Evolutionary conservation across 2,888 invertebrate species (phyloP).

Genomic region (Andrena minutula): DNA sequence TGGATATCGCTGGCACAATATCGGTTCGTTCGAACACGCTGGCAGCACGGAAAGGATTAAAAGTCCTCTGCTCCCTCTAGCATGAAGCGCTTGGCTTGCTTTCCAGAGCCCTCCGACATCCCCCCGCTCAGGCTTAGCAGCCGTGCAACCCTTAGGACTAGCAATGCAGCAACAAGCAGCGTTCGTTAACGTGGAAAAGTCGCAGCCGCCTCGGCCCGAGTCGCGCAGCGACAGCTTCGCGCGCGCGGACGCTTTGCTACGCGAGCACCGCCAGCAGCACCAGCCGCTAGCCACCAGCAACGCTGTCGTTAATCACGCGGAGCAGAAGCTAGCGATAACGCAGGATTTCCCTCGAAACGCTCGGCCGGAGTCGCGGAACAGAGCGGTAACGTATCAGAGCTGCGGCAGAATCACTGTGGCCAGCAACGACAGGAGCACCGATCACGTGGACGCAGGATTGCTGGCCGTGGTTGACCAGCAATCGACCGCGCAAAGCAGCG

Average conservation of each 20-base stretch:
- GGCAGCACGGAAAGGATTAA: slow-evolving; percentile 62
- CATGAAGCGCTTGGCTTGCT: slow-evolving; percentile 81
- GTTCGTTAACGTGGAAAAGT: slow-evolving; percentile 49
- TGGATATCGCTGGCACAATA: not conserved
- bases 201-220: slow-evolving; percentile 79
- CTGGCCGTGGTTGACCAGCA: slow-evolving; percentile 76
- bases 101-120: slow-evolving; percentile 83
- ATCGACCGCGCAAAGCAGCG: slow-evolving; percentile 28
- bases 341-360: slow-evolving; percentile 54
- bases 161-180: slow-evolving; percentile 67
- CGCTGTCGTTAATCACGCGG: slow-evolving; percentile 27
- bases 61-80: slow-evolving; percentile 62
- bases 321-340: slow-evolving; percentile 44
- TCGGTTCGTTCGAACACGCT: slow-evolving; percentile 10
- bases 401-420: slow-evolving; percentile 80
- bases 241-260: slow-evolving; percentile 79
- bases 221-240: slow-evolving; percentile 82
- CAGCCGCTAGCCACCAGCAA: slow-evolving; percentile 82
- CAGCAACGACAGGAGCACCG: slow-evolving; percentile 61
- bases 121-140: slow-evolving; percentile 77
- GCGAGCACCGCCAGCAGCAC: slow-evolving; percentile 78
- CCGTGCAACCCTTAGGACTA: slow-evolving; percentile 78
- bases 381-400: slow-evolving; percentile 67
- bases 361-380: slow-evolving; percentile 69
- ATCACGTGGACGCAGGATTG: slow-evolving; percentile 76